Evolutionary conservation across 2,797 vertebrate genomes (phyloP).

Genomic region (Linurgus olivaceus): DNA sequence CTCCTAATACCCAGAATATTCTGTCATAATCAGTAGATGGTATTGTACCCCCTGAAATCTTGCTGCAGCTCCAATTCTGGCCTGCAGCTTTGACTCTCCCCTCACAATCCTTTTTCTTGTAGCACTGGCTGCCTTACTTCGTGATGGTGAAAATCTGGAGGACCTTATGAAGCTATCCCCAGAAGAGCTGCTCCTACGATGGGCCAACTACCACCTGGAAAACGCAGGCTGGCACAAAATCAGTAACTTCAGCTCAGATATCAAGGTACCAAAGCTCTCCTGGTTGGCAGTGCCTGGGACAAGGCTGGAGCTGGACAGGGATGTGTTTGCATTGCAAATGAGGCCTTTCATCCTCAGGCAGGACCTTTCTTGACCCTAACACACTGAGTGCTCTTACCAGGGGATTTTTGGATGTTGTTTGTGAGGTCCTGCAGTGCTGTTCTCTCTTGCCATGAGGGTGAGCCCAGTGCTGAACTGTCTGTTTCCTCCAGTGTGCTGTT

Average conservation of each 20-base stretch:
- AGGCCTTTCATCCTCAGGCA: neutral
- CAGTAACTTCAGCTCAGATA: conserved; percentile 94
- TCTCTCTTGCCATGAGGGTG: neutral
- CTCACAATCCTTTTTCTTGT: neutral
- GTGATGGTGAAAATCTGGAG: conserved; percentile 93
- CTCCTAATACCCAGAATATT: neutral
- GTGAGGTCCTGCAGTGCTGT: neutral
- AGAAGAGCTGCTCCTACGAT: conserved; percentile 93
- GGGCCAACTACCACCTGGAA: conserved; percentile 96
- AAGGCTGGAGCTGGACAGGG: neutral
- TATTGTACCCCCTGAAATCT: neutral
- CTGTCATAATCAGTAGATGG: neutral
- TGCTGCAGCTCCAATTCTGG: neutral
- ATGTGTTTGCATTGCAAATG: neutral
- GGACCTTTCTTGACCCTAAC: neutral
- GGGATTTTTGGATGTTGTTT: accelerated
- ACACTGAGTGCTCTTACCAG: neutral
- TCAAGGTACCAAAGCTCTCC: conserved; percentile 82
- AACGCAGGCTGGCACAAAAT: conserved; percentile 87
- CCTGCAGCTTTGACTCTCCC: neutral
- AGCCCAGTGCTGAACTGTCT: neutral
- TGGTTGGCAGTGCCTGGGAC: neutral
- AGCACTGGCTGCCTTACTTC: conserved; percentile 93
- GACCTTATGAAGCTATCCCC: conserved; percentile 96
- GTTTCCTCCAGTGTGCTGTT: neutral